A percentile compares a stretch with the other conserved stretches of the same genome.
phyloP scores from a whole-genome alignment of 2,797 vertebrate species.

The Neoniphon sammara region DNA sequence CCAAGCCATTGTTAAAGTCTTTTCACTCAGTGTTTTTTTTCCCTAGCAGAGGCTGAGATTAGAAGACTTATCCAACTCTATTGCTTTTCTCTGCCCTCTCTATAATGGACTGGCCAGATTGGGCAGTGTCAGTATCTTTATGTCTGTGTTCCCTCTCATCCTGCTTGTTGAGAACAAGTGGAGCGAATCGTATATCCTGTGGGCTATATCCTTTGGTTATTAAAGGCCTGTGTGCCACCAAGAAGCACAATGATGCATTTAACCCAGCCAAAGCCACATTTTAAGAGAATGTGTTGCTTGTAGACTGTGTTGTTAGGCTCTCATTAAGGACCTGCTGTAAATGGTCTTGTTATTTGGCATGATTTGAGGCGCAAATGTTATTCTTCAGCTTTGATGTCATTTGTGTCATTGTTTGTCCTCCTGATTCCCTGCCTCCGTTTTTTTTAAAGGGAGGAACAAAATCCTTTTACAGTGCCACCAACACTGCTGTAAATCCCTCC shows the following conservation, averaged over 20 bases:
- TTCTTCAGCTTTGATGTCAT: background rate
- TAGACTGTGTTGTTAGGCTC: background rate
- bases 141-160: constrained; percentile 30
- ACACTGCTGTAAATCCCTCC: background rate
- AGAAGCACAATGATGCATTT: constrained; percentile 18
- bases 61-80: constrained; percentile 28
- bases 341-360: too few species aligned
- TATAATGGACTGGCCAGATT: constrained; percentile 62
- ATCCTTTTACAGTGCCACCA: background rate
- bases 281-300: background rate
- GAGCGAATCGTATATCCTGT: constrained; percentile 45
- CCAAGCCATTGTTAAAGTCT: constrained; percentile 37
- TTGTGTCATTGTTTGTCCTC: background rate
- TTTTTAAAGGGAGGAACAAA: too few species aligned
- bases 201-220: constrained; percentile 33
- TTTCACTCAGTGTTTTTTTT: constrained; percentile 61
- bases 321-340: background rate
- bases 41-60: constrained; percentile 38
- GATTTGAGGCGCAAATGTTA: background rate
- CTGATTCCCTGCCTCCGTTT: background rate
- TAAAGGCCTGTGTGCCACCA: constrained; percentile 11
- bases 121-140: constrained; percentile 35
- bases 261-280: constrained; percentile 7
- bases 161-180: constrained; percentile 60
- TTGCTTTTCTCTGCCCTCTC: constrained; percentile 33